phyloP scores from a whole-genome alignment of 2,888 invertebrate species.

The Peribatodes rhomboidaria region DNA sequence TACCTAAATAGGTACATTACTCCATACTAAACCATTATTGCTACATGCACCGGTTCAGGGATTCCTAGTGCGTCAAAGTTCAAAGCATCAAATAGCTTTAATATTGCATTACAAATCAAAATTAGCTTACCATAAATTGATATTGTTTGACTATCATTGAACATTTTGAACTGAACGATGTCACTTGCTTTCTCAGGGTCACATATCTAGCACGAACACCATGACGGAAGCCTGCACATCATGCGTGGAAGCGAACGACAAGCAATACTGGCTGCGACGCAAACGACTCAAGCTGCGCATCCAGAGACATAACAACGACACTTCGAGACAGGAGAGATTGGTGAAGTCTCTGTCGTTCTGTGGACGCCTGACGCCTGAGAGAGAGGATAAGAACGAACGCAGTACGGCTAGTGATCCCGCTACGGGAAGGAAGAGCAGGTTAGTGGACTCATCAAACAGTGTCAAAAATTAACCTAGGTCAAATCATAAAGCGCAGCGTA shows the following conservation, averaged over 20 bases:
- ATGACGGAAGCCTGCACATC: conserved; percentile 85
- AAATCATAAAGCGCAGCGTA: too few relatives aligned
- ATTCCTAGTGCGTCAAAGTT: too few relatives aligned
- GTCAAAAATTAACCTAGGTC: too few relatives aligned
- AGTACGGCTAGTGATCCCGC: conserved; percentile 89
- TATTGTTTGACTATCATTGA: too few relatives aligned
- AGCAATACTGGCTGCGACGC: conserved; percentile 78
- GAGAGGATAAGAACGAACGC: conserved; percentile 86
- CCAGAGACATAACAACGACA: conserved; percentile 65
- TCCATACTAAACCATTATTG: too few relatives aligned
- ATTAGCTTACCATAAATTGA: too few relatives aligned
- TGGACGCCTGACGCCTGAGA: conserved; percentile 86
- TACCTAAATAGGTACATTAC: too few relatives aligned
- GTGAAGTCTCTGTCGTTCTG: conserved; percentile 92
- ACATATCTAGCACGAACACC: conserved; percentile 83
- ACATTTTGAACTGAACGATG: too few relatives aligned
- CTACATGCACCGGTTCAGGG: too few relatives aligned
- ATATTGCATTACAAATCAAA: too few relatives aligned
- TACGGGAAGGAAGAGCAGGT: conserved; percentile 85
- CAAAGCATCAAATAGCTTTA: too few relatives aligned
- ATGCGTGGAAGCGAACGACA: conserved; percentile 81
- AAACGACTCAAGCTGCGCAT: conserved; percentile 75
- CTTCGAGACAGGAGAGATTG: conserved; percentile 76
- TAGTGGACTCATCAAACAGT: conserved; percentile 42
- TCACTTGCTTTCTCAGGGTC: conserved; percentile 65